Evolutionary conservation across 2,888 invertebrate species (phyloP).

Genomic region (Scaptomyza caliginosa): DNA sequence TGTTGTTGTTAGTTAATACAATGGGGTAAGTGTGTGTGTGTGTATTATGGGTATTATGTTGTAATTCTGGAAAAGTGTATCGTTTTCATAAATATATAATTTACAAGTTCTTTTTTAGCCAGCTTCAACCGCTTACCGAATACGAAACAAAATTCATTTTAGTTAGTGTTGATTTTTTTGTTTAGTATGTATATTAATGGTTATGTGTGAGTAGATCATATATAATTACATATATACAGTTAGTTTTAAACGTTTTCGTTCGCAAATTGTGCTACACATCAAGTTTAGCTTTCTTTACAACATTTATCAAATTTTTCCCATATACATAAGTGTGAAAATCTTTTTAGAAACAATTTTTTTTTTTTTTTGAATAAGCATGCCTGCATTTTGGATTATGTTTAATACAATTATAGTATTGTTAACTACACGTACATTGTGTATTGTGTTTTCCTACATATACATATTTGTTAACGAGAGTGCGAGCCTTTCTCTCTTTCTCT

Average conservation of each 20-base stretch:
- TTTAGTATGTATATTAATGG: too few species aligned
- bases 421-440: conserved; percentile 41
- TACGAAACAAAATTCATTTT: conserved; percentile 31
- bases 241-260: conserved; percentile 16
- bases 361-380: conserved; percentile 29
- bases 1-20: conserved; percentile 65
- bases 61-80: conserved; percentile 44
- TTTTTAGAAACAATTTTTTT: neutral
- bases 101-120: conserved; percentile 36
- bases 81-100: conserved; percentile 33
- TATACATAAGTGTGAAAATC: conserved; percentile 27
- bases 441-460: conserved; percentile 39
- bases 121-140: conserved; percentile 15
- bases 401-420: conserved; percentile 37
- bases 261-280: conserved; percentile 38
- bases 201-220: conserved; percentile 20
- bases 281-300: conserved; percentile 61
- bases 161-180: conserved; percentile 7
- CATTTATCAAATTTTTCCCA: conserved; percentile 63
- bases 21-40: conserved; percentile 57
- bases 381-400: conserved; percentile 18
- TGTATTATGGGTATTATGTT: conserved; percentile 46
- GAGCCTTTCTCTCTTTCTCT: too few species aligned
- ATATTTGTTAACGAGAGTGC: neutral
- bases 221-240: conserved; percentile 73